phyloP scores from a whole-genome alignment of 2,888 invertebrate species.

The Baronia brevicornis region DNA sequence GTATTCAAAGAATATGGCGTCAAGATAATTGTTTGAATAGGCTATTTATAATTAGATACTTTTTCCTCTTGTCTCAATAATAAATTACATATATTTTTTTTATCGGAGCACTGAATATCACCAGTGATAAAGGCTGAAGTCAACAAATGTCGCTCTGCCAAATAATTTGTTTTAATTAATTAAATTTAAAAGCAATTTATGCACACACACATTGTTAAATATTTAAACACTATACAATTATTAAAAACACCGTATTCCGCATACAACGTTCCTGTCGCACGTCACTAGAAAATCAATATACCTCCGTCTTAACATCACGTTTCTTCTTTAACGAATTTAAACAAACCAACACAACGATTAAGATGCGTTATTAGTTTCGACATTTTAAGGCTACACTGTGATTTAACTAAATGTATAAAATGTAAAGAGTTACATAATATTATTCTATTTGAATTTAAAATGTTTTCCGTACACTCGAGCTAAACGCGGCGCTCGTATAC shows the following conservation, averaged over 20 bases:
- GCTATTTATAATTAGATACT: no score
- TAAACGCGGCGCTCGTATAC: slow-evolving; percentile 40
- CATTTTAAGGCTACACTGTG: slow-evolving; percentile 28
- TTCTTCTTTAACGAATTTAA: slow-evolving; percentile 21
- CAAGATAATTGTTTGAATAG: no score
- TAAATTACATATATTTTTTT: no score
- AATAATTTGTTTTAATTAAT: background rate
- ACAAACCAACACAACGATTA: slow-evolving; percentile 15
- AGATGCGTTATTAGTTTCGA: slow-evolving; percentile 19
- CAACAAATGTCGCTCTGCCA: no score
- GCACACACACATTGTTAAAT: slow-evolving; percentile 30
- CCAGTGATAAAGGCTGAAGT: no score
- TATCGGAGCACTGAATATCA: no score
- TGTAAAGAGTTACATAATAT: slow-evolving; percentile 60
- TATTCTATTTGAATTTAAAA: slow-evolving; percentile 38
- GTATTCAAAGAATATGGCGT: no score
- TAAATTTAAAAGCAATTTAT: slow-evolving; percentile 9
- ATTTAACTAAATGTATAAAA: slow-evolving; percentile 21
- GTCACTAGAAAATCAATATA: slow-evolving; percentile 68
- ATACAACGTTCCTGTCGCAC: slow-evolving; percentile 44
- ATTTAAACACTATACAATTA: slow-evolving; percentile 38
- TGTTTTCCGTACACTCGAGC: slow-evolving; percentile 50
- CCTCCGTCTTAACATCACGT: slow-evolving; percentile 30
- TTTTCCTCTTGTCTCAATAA: no score
- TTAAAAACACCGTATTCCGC: slow-evolving; percentile 59